These are phyloP conservation scores for Oreochromis grahami DNA, from an alignment of 2,797 vertebrate species.

Conservation along the genomic window DNA sequence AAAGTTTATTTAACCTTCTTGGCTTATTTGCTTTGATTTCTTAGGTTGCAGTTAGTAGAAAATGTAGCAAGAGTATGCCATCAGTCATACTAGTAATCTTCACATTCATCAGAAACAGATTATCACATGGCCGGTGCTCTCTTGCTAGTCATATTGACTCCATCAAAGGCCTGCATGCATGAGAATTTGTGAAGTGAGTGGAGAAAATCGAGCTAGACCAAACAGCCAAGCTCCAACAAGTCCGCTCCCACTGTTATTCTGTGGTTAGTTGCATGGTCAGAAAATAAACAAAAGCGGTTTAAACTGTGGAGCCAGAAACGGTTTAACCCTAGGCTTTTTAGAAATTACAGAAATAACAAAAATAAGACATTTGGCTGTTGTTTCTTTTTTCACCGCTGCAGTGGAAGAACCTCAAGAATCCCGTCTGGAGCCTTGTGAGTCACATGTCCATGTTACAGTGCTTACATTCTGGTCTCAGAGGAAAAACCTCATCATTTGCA, in stretches of 20 bases:
- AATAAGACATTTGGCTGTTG: slow-evolving; percentile 71
- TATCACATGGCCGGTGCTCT: slow-evolving; percentile 58
- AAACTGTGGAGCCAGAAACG: slow-evolving; percentile 74
- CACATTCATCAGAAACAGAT: slow-evolving; percentile 71
- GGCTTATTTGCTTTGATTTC: background rate
- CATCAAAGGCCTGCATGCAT: slow-evolving; percentile 74
- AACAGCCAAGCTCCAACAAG: slow-evolving; percentile 75
- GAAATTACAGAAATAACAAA: slow-evolving; percentile 79
- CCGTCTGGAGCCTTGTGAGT: slow-evolving; percentile 77
- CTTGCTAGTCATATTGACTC: slow-evolving; percentile 53
- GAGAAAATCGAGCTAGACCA: slow-evolving; percentile 77
- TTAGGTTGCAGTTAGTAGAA: background rate
- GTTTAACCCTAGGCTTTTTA: slow-evolving; percentile 74
- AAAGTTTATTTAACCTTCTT: background rate
- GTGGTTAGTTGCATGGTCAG: slow-evolving; percentile 82
- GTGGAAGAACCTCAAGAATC: slow-evolving; percentile 76
- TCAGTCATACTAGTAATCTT: slow-evolving; percentile 48
- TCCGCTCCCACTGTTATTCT: slow-evolving; percentile 75
- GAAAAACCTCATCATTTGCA: slow-evolving; percentile 69
- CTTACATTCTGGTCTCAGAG: slow-evolving; percentile 60
- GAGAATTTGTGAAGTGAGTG: slow-evolving; percentile 74
- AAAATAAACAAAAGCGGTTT: slow-evolving; percentile 81
- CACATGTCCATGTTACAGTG: slow-evolving; percentile 69
- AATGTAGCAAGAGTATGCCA: slow-evolving; percentile 7
- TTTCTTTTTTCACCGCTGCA: slow-evolving; percentile 57